These are phyloP conservation scores for Tor tambroides DNA, from an alignment of 2,113 vertebrate genomes.

Conservation along the genomic window DNA sequence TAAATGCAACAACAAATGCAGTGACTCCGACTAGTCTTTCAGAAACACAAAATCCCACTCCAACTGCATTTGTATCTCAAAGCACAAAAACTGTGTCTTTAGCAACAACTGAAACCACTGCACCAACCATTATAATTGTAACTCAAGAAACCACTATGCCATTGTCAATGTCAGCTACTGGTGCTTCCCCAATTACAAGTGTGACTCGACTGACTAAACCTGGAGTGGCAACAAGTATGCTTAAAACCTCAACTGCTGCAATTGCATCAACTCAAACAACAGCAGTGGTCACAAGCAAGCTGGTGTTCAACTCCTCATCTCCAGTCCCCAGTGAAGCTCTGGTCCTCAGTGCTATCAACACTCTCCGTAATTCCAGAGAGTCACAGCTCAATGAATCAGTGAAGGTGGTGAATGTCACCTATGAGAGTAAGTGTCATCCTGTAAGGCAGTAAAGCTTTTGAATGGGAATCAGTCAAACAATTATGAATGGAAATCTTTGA, in stretches of 20 bases:
- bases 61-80: neutral
- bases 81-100: neutral
- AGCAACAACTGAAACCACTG: neutral
- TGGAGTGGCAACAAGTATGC: neutral
- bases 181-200: neutral
- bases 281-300: neutral
- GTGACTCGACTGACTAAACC: neutral
- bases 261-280: neutral
- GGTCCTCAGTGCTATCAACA: too few relatives aligned
- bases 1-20: conserved; percentile 4
- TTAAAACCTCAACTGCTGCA: neutral
- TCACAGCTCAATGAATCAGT: too few relatives aligned
- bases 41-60: neutral
- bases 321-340: too few relatives aligned
- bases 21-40: neutral
- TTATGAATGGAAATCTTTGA: too few relatives aligned
- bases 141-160: neutral
- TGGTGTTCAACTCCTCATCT: neutral
- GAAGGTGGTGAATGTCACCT: too few relatives aligned
- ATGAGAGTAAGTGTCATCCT: too few relatives aligned
- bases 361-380: too few relatives aligned
- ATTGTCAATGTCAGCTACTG: neutral
- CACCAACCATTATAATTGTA: neutral
- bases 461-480: too few relatives aligned
- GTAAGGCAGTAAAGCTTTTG: too few relatives aligned